phyloP scores from a whole-genome alignment of 2,888 invertebrate species.

The Yponomeuta malinellus region DNA sequence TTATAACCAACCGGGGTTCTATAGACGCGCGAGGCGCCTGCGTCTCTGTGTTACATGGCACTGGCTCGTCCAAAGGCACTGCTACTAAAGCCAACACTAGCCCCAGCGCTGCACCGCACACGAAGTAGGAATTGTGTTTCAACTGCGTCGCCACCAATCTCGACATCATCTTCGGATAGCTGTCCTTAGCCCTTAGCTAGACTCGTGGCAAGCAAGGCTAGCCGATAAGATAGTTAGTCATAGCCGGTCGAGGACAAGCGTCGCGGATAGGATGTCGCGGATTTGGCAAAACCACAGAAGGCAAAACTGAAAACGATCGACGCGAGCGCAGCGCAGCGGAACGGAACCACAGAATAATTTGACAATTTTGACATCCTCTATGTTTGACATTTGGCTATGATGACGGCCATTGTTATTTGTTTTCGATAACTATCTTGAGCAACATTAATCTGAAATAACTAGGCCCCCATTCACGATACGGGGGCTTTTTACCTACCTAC shows the following conservation, averaged over 20 bases:
- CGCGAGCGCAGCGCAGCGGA: neutral
- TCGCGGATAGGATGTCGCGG: neutral
- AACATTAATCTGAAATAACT: too few relatives aligned
- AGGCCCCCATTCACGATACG: too few relatives aligned
- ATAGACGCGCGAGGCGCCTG: constrained; percentile 32
- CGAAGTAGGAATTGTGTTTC: constrained; percentile 75
- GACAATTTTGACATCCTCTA: too few relatives aligned
- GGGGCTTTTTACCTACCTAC: too few relatives aligned
- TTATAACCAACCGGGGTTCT: constrained; percentile 55
- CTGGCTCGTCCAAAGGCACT: constrained; percentile 59
- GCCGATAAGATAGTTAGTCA: neutral
- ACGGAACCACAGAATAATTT: too few relatives aligned
- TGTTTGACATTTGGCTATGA: too few relatives aligned
- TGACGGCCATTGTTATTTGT: too few relatives aligned
- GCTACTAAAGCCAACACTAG: constrained; percentile 71
- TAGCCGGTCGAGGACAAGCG: neutral
- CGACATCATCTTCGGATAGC: constrained; percentile 43
- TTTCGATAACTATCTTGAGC: too few relatives aligned
- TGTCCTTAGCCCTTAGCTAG: neutral
- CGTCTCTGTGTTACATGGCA: constrained; percentile 20
- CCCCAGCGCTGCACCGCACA: constrained; percentile 73
- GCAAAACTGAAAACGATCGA: neutral
- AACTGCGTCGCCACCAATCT: constrained; percentile 65
- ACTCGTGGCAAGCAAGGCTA: neutral
- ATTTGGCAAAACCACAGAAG: neutral